Conservation (phyloP, 2,797 vertebrate genomes). For the Poeciliopsis turneri region DNA sequence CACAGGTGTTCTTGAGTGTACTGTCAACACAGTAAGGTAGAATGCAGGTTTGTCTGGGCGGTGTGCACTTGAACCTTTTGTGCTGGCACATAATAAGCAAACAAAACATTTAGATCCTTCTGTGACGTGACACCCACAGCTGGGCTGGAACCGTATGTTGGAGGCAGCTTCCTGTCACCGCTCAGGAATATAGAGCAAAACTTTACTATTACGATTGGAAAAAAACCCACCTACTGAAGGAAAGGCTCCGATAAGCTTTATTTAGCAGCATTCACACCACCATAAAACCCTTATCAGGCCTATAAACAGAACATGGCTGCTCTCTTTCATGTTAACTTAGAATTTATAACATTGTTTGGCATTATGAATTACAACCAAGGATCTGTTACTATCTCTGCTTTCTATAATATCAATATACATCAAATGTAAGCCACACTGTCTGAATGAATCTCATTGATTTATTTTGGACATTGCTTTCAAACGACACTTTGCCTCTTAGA, state of each 20-base stretch:
- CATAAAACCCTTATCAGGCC: neutral
- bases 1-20: neutral
- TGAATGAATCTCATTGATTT: neutral
- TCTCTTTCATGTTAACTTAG: neutral
- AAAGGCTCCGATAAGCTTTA: neutral
- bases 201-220: neutral
- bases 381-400: neutral
- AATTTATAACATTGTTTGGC: neutral
- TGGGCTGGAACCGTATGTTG: neutral
- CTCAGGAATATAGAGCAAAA: neutral
- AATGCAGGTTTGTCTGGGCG: conserved; percentile 25
- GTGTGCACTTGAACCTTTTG: conserved; percentile 27
- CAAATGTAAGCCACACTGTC: neutral
- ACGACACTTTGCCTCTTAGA: neutral
- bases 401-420: neutral
- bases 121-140: conserved; percentile 34
- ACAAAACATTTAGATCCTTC: conserved; percentile 27
- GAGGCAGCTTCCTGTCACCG: neutral
- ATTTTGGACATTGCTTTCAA: neutral
- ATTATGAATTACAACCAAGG: neutral
- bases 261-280: neutral
- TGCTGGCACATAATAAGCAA: conserved; percentile 28
- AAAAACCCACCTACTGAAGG: neutral
- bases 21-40: neutral
- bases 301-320: neutral